phyloP scores from a whole-genome alignment of 2,797 vertebrate species.

The Gephyroberyx darwinii region DNA sequence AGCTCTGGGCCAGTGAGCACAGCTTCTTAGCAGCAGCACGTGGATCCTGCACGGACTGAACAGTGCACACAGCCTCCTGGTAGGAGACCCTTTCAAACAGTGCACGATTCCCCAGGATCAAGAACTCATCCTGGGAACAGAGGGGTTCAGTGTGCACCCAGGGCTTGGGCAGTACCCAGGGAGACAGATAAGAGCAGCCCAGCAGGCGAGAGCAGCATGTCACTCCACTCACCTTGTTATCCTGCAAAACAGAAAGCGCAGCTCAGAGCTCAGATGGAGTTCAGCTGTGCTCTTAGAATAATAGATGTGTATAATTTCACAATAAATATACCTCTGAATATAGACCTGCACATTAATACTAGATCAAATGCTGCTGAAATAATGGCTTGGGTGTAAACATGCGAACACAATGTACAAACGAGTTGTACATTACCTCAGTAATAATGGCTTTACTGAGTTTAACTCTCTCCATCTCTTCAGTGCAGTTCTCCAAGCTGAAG shows the following conservation, averaged over 20 bases:
- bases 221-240: constrained; percentile 98
- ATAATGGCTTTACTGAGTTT: constrained; percentile 95
- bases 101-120: constrained; percentile 93
- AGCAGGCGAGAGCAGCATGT: constrained; percentile 96
- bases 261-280: too few relatives aligned
- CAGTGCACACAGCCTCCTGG: constrained; percentile 87
- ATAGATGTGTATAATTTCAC: constrained; percentile 10
- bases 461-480: constrained; percentile 90
- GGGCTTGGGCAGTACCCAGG: constrained; percentile 94
- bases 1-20: constrained; percentile 95
- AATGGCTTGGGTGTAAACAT: neutral
- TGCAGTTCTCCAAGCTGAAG: constrained; percentile 91
- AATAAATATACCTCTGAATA: neutral
- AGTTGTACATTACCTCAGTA: constrained; percentile 87
- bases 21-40: constrained; percentile 94
- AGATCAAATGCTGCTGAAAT: constrained; percentile 6
- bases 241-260: constrained; percentile 76
- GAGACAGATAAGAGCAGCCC: constrained; percentile 94
- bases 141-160: constrained; percentile 89
- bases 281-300: constrained; percentile 25
- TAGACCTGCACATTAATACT: neutral
- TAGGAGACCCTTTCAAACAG: constrained; percentile 92
- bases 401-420: neutral
- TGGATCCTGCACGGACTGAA: constrained; percentile 88
- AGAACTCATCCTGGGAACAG: constrained; percentile 91